Evolutionary conservation across 2,888 invertebrate genomes (phyloP), one percentile per base, ranked within the genome.

Genomic region (Parnassius mnemosyne): DNA sequence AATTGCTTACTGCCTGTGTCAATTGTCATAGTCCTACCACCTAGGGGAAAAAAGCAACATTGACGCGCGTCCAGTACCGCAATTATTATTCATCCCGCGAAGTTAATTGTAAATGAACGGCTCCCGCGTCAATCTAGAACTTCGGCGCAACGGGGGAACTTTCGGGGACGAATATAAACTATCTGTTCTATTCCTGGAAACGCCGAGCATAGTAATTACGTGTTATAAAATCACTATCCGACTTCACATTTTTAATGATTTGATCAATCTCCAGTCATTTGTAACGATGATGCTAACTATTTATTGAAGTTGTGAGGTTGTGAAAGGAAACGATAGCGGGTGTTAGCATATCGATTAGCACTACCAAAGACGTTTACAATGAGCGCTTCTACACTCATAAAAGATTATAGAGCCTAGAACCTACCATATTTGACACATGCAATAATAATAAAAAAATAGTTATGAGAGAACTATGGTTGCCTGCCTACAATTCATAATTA

Each of bases 101-200:
- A 84, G 86, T 84, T 90, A 90, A 90, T 89, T 88, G 88, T 86
- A 84, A 81, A 83, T 79, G 79, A 81, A 79, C 79, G 85, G 78
- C 63, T 89, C 90, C 90, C 89, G 90, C 88, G 82, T 87, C 85
- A 89, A 90, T 89, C 88, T 83, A 74, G 87, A 84, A 79, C 65
- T 68, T 50, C 68, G 70, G 69, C 86, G 77, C 86, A 82, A 85
- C 85, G 85, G 88, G 91, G 81, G 89, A 88, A 81, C 86, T 80
- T 84, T 83, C 76, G 78, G 77, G 71, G 88, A 88, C 89, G 77
- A 84, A 89, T 89, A 89, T 90, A 91, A 82, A 83, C 82, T 81
- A 83, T 80, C 79, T 75, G 67, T 65, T 79, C 81, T 89, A 88
- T 87, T 89, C 84, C 77, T 81, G 84, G 87, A 82, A 86, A 86